Conservation (phyloP, 2,113 vertebrate species). For the Catagonus wagneri region DNA sequence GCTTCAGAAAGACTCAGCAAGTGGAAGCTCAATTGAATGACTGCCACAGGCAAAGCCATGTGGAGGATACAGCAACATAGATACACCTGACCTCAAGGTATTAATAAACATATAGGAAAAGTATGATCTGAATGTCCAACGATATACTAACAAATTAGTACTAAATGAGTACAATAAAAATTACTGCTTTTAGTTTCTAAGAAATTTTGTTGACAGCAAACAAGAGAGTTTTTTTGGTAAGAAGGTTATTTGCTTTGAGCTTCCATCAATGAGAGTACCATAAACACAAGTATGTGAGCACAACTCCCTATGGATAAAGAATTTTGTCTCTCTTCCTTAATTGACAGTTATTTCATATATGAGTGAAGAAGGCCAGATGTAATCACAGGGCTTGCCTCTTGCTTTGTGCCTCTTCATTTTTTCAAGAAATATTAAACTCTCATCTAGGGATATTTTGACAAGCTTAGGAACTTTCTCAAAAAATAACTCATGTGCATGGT, state of each 20-base stretch:
- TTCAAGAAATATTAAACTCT: slow-evolving; percentile 57
- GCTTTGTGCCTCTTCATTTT: slow-evolving; percentile 26
- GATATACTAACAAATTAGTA: background rate
- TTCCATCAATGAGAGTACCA: background rate
- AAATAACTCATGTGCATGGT: slow-evolving; percentile 56
- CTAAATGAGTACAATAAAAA: background rate
- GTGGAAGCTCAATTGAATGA: background rate
- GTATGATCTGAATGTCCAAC: background rate
- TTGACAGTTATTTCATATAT: background rate
- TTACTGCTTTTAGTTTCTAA: background rate
- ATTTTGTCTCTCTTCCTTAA: background rate
- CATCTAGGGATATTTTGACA: slow-evolving; percentile 69
- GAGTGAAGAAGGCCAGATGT: slow-evolving; percentile 6
- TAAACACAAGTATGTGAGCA: background rate
- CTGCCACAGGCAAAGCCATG: background rate
- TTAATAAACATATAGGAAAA: background rate
- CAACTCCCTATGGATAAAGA: background rate
- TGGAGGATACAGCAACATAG: background rate
- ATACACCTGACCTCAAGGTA: background rate
- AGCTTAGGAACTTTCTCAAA: slow-evolving; percentile 67
- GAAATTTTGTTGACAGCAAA: background rate
- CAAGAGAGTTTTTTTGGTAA: background rate
- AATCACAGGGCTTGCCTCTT: slow-evolving; percentile 21
- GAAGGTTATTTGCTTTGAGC: slow-evolving; percentile 25
- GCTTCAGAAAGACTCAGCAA: background rate